These are phyloP conservation scores for Lycorma delicatula DNA, from an alignment of 1,140 invertebrate species.

Conservation along the genomic window DNA sequence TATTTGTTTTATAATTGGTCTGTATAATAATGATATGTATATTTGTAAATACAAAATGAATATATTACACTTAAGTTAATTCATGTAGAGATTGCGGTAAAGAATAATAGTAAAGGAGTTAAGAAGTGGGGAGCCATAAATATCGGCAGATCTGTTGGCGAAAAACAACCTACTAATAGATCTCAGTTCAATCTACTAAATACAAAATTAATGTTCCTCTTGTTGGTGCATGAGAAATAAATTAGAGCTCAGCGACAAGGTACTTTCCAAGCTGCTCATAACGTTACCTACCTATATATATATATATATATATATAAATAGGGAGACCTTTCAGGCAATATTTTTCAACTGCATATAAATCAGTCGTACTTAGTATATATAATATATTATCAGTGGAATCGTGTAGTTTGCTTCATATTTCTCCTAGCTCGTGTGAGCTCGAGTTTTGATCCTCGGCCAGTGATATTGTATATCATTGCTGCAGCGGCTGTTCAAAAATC, in stretches of 20 bases:
- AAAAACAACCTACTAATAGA: conserved; percentile 2
- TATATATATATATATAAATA: conserved; percentile 1
- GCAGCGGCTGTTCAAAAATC: conserved; percentile 1
- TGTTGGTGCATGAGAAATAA: conserved; percentile 6
- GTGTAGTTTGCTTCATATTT: conserved; percentile 5
- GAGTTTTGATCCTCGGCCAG: conserved; percentile 5
- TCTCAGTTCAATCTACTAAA: conserved; percentile 5
- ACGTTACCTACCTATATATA: no score
- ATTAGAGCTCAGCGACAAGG: conserved; percentile 1
- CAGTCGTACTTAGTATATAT: conserved; percentile 7
- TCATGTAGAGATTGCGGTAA: no score
- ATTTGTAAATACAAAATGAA: no score
- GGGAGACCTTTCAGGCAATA: conserved; percentile 7
- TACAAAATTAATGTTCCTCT: conserved; percentile 4
- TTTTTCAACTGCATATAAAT: conserved; percentile 7
- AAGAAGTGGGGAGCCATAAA: no score
- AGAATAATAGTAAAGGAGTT: no score
- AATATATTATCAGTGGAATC: conserved; percentile 5
- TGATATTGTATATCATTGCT: conserved; percentile 5
- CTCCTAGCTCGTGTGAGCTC: conserved; percentile 2
- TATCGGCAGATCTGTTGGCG: no score
- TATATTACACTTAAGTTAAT: no score
- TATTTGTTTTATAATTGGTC: no score
- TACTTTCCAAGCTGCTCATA: neutral
- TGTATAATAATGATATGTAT: no score